These are phyloP conservation scores for Drosophila tropicalis DNA, from an alignment of 1,140 invertebrate species.

Conservation along the genomic window DNA sequence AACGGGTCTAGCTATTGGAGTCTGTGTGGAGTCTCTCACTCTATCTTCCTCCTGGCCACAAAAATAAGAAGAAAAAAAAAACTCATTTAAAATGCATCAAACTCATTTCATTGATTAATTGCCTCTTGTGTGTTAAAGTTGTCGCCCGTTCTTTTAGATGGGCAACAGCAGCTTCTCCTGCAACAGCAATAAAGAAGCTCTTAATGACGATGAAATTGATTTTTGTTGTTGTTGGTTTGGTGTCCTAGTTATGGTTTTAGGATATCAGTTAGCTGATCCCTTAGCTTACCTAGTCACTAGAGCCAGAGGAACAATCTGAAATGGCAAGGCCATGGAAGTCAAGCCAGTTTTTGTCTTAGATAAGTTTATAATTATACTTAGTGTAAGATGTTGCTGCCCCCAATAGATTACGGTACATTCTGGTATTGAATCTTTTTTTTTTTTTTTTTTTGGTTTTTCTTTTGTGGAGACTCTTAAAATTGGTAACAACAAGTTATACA, in stretches of 20 bases:
- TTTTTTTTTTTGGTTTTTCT: too few relatives aligned
- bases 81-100: slow-evolving; percentile 81
- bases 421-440: too few relatives aligned
- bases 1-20: slow-evolving; percentile 51
- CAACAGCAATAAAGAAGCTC: not conserved
- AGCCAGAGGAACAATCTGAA: too few relatives aligned
- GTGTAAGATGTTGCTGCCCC: not conserved
- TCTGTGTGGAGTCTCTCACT: not conserved
- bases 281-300: too few relatives aligned
- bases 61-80: slow-evolving; percentile 18
- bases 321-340: too few relatives aligned
- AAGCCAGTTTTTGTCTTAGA: too few relatives aligned
- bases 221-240: slow-evolving; percentile 29
- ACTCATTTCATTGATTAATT: slow-evolving; percentile 81
- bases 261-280: too few relatives aligned
- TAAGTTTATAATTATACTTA: too few relatives aligned
- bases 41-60: not conserved
- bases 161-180: slow-evolving; percentile 1
- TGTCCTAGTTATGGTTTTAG: slow-evolving; percentile 71
- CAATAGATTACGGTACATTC: slow-evolving; percentile 2
- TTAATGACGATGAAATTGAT: slow-evolving; percentile 23
- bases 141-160: slow-evolving; percentile 33
- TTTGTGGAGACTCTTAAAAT: slow-evolving; percentile 12
- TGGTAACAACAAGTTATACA: slow-evolving; percentile 31
- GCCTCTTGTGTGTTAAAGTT: slow-evolving; percentile 44